Percentiles rank a stretch among this genome's conserved stretches.
Evolutionary conservation across 1,140 invertebrate genomes (phyloP).

Genomic region (Cephus cinctus): DNA sequence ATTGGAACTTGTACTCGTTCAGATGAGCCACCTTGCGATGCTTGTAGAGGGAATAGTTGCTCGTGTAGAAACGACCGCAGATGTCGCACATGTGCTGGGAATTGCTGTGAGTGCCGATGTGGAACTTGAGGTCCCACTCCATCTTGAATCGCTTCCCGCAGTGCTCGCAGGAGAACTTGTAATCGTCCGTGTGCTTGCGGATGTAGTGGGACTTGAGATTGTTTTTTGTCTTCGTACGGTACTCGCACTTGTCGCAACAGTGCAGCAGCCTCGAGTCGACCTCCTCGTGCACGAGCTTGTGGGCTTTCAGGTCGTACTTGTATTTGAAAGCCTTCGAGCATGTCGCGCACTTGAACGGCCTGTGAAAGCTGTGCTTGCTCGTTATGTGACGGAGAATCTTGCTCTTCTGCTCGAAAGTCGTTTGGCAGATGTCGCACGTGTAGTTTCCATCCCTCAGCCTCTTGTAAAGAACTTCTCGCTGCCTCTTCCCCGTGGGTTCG

Average conservation of each 20-base stretch:
- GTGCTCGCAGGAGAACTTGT: conserved; percentile 53
- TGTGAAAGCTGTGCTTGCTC: conserved; percentile 56
- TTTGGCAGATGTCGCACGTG: conserved; percentile 51
- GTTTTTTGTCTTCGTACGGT: conserved; percentile 22
- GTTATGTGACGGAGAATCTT: conserved; percentile 60
- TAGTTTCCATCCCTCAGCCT: conserved; percentile 24
- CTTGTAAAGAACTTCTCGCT: conserved; percentile 23
- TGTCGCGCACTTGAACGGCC: conserved; percentile 66
- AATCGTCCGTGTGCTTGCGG: conserved; percentile 41
- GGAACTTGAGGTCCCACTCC: conserved; percentile 46
- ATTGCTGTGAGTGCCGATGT: conserved; percentile 38
- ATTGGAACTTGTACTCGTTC: conserved; percentile 32
- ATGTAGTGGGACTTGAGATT: conserved; percentile 29
- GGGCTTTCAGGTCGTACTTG: too few species aligned
- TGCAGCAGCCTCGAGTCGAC: conserved; percentile 14
- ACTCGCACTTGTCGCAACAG: conserved; percentile 33
- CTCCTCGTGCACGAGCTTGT: conserved; percentile 1
- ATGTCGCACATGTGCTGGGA: conserved; percentile 37
- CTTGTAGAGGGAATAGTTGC: conserved; percentile 29
- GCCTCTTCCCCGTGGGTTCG: too few species aligned
- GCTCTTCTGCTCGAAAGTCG: conserved; percentile 51
- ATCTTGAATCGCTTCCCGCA: conserved; percentile 55
- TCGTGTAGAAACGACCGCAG: conserved; percentile 33
- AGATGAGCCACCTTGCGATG: conserved; percentile 30
- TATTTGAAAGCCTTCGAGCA: conserved; percentile 49